Conservation (phyloP, 2,797 vertebrate genomes). For the Oryzias dopingdopingensis region DNA sequence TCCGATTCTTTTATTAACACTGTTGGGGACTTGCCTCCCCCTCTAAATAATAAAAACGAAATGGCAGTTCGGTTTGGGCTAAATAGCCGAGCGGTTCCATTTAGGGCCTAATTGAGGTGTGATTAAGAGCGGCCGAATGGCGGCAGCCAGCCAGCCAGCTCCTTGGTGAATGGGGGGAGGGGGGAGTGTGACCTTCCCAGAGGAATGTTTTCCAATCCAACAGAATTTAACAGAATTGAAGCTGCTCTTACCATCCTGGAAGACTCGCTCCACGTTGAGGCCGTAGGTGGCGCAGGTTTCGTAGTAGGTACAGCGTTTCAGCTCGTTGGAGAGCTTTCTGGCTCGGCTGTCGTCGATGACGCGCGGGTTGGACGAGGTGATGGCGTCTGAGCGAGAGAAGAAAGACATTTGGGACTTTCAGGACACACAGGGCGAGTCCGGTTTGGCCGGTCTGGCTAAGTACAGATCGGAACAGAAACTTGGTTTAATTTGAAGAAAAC, state of each 20-base stretch:
- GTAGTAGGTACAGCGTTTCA: constrained; percentile 97
- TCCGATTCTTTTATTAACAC: constrained; percentile 35
- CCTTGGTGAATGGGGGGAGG: not conserved
- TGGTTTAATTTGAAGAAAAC: too few relatives aligned
- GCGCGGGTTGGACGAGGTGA: constrained; percentile 89
- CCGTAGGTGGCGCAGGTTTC: constrained; percentile 97
- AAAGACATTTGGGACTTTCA: not conserved
- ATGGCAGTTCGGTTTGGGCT: constrained; percentile 53
- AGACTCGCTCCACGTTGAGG: constrained; percentile 95
- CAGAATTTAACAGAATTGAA: too few relatives aligned
- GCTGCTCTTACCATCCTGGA: constrained; percentile 87
- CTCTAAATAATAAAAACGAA: constrained; percentile 53
- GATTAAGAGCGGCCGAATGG: constrained; percentile 62
- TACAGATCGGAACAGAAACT: not conserved
- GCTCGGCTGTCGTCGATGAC: constrained; percentile 92
- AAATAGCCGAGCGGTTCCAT: constrained; percentile 65
- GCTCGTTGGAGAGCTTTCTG: constrained; percentile 90
- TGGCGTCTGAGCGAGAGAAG: constrained; percentile 83
- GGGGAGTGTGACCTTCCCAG: constrained; percentile 64
- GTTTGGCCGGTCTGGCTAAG: not conserved
- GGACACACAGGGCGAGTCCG: too few relatives aligned
- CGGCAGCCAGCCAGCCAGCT: not conserved
- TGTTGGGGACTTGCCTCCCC: constrained; percentile 9
- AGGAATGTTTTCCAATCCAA: constrained; percentile 12
- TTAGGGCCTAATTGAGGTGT: constrained; percentile 68